Percentiles rank a stretch among this genome's conserved stretches.
These are phyloP conservation scores for Ageneiosus marmoratus DNA, from an alignment of 2,113 vertebrate genomes.

Conservation along the genomic window DNA sequence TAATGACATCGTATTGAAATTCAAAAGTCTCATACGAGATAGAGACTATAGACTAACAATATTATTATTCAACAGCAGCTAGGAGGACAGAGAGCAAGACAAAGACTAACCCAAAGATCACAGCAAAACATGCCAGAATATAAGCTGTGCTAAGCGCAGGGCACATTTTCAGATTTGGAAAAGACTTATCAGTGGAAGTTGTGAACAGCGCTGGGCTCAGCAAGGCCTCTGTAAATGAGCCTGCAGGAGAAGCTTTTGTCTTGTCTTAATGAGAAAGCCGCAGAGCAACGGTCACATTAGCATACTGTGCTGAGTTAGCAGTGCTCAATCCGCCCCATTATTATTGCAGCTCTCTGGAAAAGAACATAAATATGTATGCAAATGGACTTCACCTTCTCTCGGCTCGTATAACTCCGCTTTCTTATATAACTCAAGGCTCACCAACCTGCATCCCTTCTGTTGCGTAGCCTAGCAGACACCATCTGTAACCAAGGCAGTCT, in stretches of 20 bases:
- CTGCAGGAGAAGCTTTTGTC: slow-evolving; percentile 20
- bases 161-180: neutral
- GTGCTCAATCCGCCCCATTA: slow-evolving; percentile 7
- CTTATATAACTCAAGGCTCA: neutral
- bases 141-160: neutral
- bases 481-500: neutral
- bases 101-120: neutral
- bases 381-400: neutral
- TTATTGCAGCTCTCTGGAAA: slow-evolving; percentile 20
- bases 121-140: neutral
- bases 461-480: neutral
- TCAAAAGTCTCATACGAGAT: neutral
- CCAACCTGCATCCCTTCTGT: neutral
- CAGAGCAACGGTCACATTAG: slow-evolving; percentile 3
- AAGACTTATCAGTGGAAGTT: neutral
- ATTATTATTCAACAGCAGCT: neutral
- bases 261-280: slow-evolving; percentile 21
- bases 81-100: neutral
- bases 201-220: neutral
- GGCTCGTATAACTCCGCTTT: no score
- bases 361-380: slow-evolving; percentile 30
- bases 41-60: neutral
- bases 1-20: neutral
- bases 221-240: slow-evolving; percentile 8
- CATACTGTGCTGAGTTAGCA: slow-evolving; percentile 20